Conservation (phyloP, 2,888 invertebrate genomes). For the Blastobasis lacticolella region DNA sequence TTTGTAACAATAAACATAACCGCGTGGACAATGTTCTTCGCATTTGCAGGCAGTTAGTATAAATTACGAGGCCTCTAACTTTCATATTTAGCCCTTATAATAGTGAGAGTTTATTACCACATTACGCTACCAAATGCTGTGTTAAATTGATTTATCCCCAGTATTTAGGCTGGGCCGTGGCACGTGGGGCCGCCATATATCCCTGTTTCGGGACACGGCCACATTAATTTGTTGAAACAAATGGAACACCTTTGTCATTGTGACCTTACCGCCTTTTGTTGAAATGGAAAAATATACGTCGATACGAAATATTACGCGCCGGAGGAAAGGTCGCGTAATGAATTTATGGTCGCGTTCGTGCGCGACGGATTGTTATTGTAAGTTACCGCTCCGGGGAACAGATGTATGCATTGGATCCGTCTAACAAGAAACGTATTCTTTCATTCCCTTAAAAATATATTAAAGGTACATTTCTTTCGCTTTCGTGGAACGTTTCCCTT, state of each 20-base stretch:
- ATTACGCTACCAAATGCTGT: constrained; percentile 14
- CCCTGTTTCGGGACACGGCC: constrained; percentile 18
- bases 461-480: too few relatives aligned
- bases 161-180: constrained; percentile 2
- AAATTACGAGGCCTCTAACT: not conserved
- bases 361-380: not conserved
- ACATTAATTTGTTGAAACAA: constrained; percentile 33
- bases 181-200: constrained; percentile 15
- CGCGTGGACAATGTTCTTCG: too few relatives aligned
- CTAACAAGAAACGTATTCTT: too few relatives aligned
- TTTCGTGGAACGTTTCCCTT: too few relatives aligned
- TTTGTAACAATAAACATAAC: too few relatives aligned
- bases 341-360: constrained; percentile 3
- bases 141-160: constrained; percentile 20
- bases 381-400: too few relatives aligned
- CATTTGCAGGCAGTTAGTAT: too few relatives aligned
- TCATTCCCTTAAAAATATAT: too few relatives aligned
- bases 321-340: constrained; percentile 5
- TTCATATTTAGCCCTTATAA: not conserved
- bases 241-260: constrained; percentile 30
- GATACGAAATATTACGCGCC: constrained; percentile 4
- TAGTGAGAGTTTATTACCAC: constrained; percentile 1
- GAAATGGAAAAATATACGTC: constrained; percentile 6
- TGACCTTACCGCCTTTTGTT: constrained; percentile 13
- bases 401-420: too few relatives aligned